phyloP scores from a whole-genome alignment of 35 echinoderm and acorn worm genomes.

The Nesometra sesokonis region DNA sequence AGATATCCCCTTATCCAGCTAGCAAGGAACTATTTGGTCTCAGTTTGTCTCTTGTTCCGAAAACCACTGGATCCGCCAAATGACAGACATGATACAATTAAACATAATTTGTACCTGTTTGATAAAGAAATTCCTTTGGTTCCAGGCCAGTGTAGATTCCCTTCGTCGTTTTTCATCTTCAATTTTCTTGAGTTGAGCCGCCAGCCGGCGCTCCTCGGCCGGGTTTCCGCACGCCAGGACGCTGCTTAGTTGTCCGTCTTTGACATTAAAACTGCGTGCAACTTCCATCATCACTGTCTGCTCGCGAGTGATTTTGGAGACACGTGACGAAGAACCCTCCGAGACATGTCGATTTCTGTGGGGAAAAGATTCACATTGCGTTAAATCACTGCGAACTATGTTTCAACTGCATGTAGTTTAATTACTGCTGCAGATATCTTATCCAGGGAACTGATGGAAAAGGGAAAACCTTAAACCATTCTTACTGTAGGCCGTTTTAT shows the following conservation, averaged over 20 bases:
- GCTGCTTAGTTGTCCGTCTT: not conserved
- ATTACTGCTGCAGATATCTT: too few relatives aligned
- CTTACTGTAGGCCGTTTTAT: too few relatives aligned
- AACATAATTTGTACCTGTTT: conserved; percentile 17
- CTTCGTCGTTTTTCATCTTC: conserved; percentile 63
- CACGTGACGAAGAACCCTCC: not conserved
- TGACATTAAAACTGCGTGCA: not conserved
- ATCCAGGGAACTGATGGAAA: too few relatives aligned
- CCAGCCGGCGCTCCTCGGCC: conserved; percentile 49
- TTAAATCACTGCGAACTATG: too few relatives aligned
- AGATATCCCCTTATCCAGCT: too few relatives aligned
- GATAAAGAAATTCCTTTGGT: conserved; percentile 80
- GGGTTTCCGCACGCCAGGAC: conserved; percentile 40
- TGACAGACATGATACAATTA: too few relatives aligned
- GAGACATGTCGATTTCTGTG: not conserved
- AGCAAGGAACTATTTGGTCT: too few relatives aligned
- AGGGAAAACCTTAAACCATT: too few relatives aligned
- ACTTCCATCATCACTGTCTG: conserved; percentile 1
- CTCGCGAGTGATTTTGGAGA: not conserved
- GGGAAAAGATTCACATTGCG: not conserved
- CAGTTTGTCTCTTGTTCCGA: too few relatives aligned
- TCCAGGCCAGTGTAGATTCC: conserved; percentile 46
- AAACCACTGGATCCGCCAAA: too few relatives aligned
- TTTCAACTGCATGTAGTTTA: too few relatives aligned
- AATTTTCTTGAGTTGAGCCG: conserved; percentile 28